Base-by-base conservation (phyloP, 2,797 vertebrate species). In the Myotis vivesi region DNA sequence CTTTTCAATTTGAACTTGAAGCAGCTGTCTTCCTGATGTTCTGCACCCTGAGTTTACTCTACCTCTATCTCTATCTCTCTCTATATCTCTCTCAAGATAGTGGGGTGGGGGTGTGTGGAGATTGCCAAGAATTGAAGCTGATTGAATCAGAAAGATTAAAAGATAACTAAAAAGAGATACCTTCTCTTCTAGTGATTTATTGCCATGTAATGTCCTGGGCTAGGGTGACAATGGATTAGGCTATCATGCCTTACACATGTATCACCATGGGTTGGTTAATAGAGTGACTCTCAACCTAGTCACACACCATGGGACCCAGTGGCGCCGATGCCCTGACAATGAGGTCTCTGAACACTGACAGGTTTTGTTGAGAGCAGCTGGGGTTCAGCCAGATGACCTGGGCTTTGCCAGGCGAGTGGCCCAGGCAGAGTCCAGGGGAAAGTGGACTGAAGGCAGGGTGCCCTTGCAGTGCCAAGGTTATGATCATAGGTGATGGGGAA, bases 1-100 rank as follows among this genome's bases (percentile, higher is more conserved):
- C 51, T 87, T 95, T 94, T 53, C 33, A 49, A 3, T 53, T 91
- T 28, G 49, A 94, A 86, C 22, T 82, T 87, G 72, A 75, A 25
- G 25, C 20, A 59, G 30, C 6, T 88, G 25, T 3, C 30, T 90
- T 44, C 30, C 23, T 87, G 38, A 22, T 33, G 6, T n/a, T 44
- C 23, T 57, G 57, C 72, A n/a, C 17, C 5, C 12, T 9, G 25
- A 30, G 17, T 5, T 76, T n/a, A 28, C 46, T 68, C n/a, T 76
- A 44, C 10, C 53, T 9, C 53, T 55, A 8, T 57, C 51, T 10
- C 46, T 49, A 15, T 49, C 46, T 49, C 46, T 23, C 55, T 57
- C 3, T 25, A 11, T 28, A 2, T 25, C 25, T 59, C 11, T 13
- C 57, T 12, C 25, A 4, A 49, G 46, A 28, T 59, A 25, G 57